Evolutionary conservation across 2,888 invertebrate species (phyloP), one percentile per base, ranked within the genome.

Genomic region (Parnassius smintheus): DNA sequence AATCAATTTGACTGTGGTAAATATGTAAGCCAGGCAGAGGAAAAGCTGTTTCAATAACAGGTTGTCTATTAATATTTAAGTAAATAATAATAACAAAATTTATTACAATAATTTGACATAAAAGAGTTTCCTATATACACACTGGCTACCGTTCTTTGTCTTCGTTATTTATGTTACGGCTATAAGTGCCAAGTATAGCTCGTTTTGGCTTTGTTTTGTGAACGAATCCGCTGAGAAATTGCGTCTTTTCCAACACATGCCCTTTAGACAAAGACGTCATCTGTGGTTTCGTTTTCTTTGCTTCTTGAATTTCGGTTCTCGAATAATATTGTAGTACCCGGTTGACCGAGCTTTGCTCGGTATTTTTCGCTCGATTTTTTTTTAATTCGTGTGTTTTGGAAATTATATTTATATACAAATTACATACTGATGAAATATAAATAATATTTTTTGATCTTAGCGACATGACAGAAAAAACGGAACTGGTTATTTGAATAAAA

Each of bases 221-320:
- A 56, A 62, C 56, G 64, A 56, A 44, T 57, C 53, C 55, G 59
- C 51, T 41, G 59, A 59, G 59, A 55, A 59, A 59, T 63, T 63
- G 63, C 59, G 57, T 62, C 54, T 63, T 55, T 64, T 41, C 52
- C 60, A 46, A 56, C 63, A 60, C 52, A 46, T 54, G 64, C 49
- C 64, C 64, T 60, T 64, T 52, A 60, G 53, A 61, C 55, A 61
- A 64, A 64, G 56, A 52, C 53, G 18, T 53, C 55, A 52, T 64
- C 60, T 64, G 64, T 25, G 64, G 64, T 52, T 60, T 56, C 60
- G 49, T 64, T 56, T 44, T 44, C 56, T 53, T 22, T 25, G 49
- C 49, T 57, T 45, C 50, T 25, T 25, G 59, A 49, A 49, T 60
- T 56, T 59, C 25, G 53, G 51, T 56, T 60, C 48, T 45, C n/a